Evolutionary conservation across 1,140 invertebrate genomes (phyloP), one percentile per base, ranked within the genome.

Genomic region (Bacillus rossius): DNA sequence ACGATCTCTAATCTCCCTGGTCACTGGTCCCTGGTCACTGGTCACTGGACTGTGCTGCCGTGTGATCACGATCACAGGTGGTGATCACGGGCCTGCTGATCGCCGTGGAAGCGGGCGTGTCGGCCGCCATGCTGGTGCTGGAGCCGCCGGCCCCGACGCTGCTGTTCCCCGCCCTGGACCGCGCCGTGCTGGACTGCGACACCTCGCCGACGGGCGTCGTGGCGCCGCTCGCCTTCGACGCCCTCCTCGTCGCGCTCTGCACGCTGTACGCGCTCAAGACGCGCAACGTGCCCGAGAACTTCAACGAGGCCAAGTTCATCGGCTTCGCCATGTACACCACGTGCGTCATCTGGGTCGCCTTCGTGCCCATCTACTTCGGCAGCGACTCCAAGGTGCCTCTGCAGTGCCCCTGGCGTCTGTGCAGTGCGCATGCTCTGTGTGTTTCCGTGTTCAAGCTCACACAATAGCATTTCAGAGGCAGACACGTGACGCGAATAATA

Each of bases 271-370:
- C 91, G 1, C 77, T 94, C 8, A 92, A 92, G 73, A 93, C 91
- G 0, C 73, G 91, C 14, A 92, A 92, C 67, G 81, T 94, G 40
- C 91, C 91, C 0, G 91, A 92, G 73, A 94, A 93, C 70, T 93
- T 93, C 69, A 94, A 93, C 73, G 88, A 91, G 69, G 86, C 88
- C 0, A 89, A 89, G 71, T 90, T 88, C 66, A 90, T 90, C 60
- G 88, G 88, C 13, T 91, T 90, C 62, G 87, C 88, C 2, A 92
- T 91, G 88, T 94, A 93, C 69, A 90, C 90, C 0, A 94, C 91
- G 0, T 87, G 90, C 61, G 88, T 94, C 14, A 90, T 92, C 59
- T 94, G 91, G 91, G 75, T 89, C 20, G 91, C 91, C n/a, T 94
- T 94, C 72, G 79, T 92, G 8, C 87, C 90, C 1, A 89, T 93